Percentiles rank a stretch among this genome's conserved stretches.
These are phyloP conservation scores for Luperina nickerlii DNA, from an alignment of 2,888 invertebrate genomes.

Conservation along the genomic window DNA sequence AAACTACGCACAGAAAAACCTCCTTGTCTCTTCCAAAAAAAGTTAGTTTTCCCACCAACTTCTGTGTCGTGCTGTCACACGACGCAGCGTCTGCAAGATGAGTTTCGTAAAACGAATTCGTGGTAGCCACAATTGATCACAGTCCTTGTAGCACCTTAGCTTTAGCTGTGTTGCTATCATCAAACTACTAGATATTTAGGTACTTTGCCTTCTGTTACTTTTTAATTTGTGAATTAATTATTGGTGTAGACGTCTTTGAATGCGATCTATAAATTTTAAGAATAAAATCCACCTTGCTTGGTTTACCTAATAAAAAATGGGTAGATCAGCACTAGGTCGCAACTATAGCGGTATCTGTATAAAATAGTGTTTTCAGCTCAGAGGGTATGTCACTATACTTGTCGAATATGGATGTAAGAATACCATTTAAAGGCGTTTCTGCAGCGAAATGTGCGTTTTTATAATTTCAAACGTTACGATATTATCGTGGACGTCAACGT, in stretches of 20 bases:
- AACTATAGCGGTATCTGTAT: not conserved
- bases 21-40: slow-evolving; percentile 74
- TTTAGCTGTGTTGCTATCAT: slow-evolving; percentile 52
- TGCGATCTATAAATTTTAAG: not conserved
- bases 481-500: too few relatives aligned
- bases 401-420: not conserved
- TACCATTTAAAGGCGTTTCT: not conserved
- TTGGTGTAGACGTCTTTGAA: not conserved
- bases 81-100: slow-evolving; percentile 84
- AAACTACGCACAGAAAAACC: not conserved
- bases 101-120: slow-evolving; percentile 90
- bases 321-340: not conserved
- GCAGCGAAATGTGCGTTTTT: not conserved
- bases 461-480: too few relatives aligned
- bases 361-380: not conserved
- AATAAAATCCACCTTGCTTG: too few relatives aligned
- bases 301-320: not conserved
- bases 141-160: slow-evolving; percentile 59
- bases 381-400: not conserved
- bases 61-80: slow-evolving; percentile 79
- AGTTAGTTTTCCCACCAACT: slow-evolving; percentile 53
- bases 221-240: too few relatives aligned
- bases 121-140: slow-evolving; percentile 82
- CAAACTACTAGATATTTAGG: slow-evolving; percentile 46
- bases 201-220: slow-evolving; percentile 20